Base-by-base conservation (phyloP, 2,797 vertebrate genomes). In the Xenops minutus region DNA sequence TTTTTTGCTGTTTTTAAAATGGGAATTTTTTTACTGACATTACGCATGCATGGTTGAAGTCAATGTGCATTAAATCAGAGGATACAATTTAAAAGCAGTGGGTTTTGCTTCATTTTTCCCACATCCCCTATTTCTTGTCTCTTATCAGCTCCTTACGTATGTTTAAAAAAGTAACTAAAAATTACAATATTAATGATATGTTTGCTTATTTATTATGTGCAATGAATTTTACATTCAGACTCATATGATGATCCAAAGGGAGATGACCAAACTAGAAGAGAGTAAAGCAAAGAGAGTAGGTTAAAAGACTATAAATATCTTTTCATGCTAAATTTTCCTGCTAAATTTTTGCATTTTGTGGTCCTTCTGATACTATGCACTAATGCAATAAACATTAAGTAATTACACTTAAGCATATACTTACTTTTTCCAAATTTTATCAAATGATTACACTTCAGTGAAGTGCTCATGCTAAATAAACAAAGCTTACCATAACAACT, bases 401-500 rank as follows among this genome's bases (percentile, higher is more conserved):
- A 91, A 97, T 96, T 95, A 92, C 93, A 96, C 80, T 74, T 93
- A 82, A 90, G 94, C 49, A 17, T 41, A 73, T 58, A 95, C 72
- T 95, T 81, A 78, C 39, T 93, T 92, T 89, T 78, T 39, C 76
- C 73, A 96, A 95, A 92, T 95, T 94, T 88, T 96, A 94, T 88
- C 89, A 93, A 93, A 96, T 84, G 37, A 93, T 95, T 94, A 91
- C 59, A 90, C 76, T 95, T 92, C 79, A 96, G 93, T 71, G 63
- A 88, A 85, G 72, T 89, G 71, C 73, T 94, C 84, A 89, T 89
- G 75, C 56, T 95, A 96, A 97, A 96, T 74, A 96, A 97, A 96
- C 91, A 96, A 92, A 91, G 46, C 56, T 95, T 96, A 74, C 88
- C 92, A 95, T 88, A 97, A 92, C 91, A 90, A 96, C 72, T 95